Conservation (phyloP, 2,797 vertebrate species). For the Labroides dimidiatus region DNA sequence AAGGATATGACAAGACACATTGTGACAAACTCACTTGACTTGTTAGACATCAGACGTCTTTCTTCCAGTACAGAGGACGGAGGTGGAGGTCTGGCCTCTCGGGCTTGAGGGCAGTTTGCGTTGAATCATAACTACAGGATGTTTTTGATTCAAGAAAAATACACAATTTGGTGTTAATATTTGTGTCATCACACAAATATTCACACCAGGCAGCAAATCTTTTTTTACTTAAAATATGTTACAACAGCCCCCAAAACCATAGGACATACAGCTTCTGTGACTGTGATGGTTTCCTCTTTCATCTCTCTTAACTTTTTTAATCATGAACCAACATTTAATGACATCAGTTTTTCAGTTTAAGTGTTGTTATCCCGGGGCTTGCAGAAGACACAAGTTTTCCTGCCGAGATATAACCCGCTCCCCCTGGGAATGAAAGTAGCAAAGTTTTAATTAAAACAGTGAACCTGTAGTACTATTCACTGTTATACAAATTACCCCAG, state of each 20-base stretch:
- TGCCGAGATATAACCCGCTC: neutral
- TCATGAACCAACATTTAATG: too few species aligned
- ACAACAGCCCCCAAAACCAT: too few species aligned
- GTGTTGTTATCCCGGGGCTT: neutral
- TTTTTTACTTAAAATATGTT: too few species aligned
- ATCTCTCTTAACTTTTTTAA: too few species aligned
- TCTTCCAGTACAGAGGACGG: neutral
- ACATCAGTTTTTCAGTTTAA: neutral
- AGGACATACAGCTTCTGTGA: too few species aligned
- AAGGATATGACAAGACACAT: neutral
- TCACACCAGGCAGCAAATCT: too few species aligned
- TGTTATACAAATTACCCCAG: neutral
- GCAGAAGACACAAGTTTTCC: neutral
- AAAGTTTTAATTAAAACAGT: conserved; percentile 2
- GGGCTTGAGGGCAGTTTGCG: conserved; percentile 4
- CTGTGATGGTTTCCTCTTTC: too few species aligned
- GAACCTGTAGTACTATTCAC: neutral
- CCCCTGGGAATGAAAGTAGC: neutral
- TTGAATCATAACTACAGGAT: neutral
- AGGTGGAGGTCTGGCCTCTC: neutral
- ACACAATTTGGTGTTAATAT: neutral
- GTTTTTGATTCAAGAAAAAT: conserved; percentile 5
- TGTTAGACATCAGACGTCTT: conserved; percentile 7
- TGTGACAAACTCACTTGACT: neutral
- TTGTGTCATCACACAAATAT: too few species aligned